phyloP scores from a whole-genome alignment of 2,888 invertebrate genomes.

The Nematopogon swammerdamellus region DNA sequence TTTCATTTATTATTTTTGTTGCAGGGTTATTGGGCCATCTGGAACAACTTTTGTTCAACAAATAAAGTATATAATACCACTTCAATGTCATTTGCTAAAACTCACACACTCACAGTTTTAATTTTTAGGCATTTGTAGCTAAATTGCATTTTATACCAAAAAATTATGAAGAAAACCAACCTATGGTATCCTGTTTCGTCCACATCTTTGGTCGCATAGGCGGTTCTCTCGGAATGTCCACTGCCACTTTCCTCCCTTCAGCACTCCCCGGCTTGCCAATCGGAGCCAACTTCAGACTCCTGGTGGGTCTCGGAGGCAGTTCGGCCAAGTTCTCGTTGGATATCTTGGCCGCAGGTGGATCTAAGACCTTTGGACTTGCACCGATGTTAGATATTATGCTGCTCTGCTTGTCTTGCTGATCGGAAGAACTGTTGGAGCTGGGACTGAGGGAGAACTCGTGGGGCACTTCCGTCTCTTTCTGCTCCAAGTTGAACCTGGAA shows the following conservation, averaged over 20 bases:
- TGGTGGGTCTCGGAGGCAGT: background rate
- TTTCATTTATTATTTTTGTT: too few relatives aligned
- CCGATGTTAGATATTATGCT: constrained; percentile 30
- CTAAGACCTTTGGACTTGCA: constrained; percentile 13
- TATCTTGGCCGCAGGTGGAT: background rate
- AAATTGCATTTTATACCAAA: too few relatives aligned
- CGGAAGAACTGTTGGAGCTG: constrained; percentile 48
- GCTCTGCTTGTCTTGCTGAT: constrained; percentile 43
- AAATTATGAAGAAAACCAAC: too few relatives aligned
- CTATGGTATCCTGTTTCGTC: background rate
- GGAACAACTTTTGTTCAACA: too few relatives aligned
- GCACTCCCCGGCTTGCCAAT: background rate
- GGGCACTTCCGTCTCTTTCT: constrained; percentile 10
- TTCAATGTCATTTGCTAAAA: too few relatives aligned
- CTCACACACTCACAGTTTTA: too few relatives aligned
- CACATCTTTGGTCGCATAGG: background rate
- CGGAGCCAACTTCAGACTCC: background rate
- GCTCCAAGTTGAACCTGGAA: constrained; percentile 23
- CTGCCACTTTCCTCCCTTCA: background rate
- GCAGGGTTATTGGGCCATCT: too few relatives aligned
- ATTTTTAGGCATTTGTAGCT: too few relatives aligned
- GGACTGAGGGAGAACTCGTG: constrained; percentile 34
- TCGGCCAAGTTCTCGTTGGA: background rate
- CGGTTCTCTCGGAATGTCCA: background rate
- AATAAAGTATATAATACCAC: too few relatives aligned